Evolutionary conservation across 1,140 invertebrate species (phyloP), one percentile per base, ranked within the genome.

Genomic region (Zaprionus davidi): DNA sequence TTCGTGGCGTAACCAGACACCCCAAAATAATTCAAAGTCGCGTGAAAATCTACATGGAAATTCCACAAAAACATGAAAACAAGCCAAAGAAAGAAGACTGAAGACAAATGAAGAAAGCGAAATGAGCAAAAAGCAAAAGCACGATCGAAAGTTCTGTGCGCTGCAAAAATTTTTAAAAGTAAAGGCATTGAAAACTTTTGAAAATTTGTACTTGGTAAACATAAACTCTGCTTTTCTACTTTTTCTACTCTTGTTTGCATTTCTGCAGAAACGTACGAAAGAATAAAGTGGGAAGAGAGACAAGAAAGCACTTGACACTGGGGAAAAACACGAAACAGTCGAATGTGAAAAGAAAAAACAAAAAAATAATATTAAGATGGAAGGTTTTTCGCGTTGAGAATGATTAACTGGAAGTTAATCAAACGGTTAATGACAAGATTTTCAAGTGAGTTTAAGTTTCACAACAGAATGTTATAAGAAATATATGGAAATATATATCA

Each of bases 161-260:
- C 60, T 79, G 82, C 82, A 85, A 73, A 86, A 17, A 17, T 46
- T 46, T 68, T 68, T 65, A 55, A 46, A 31, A 57, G 36, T 62
- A 82, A 80, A 71, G 77, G 49, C 83, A 83, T 88, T 88, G 84
- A 78, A 76, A 84, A 72, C 68, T 79, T 76, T 75, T 75, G 60
- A 77, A 53, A 75, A 78, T 75, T 70, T 84, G 78, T 87, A 88
- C 81, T 88, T 88, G 84, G 78, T 63, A 79, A 72, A 87, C 69
- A 78, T 62, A 57, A 79, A 68, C 57, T 53, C 28, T 64, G 28
- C 9, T 63, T 55, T 72, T 49, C 2, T 67, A 36, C 12, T 63
- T 58, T 71, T 72, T 49, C 2, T 53, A 34, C 20, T 62, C 28
- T 58, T 71, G 34, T 71, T 86, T 86, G 79, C 73, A 77, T 56